These are phyloP conservation scores for Micromussa lordhowensis DNA, from an alignment of 92 coral and sea anemone species.

Conservation along the genomic window DNA sequence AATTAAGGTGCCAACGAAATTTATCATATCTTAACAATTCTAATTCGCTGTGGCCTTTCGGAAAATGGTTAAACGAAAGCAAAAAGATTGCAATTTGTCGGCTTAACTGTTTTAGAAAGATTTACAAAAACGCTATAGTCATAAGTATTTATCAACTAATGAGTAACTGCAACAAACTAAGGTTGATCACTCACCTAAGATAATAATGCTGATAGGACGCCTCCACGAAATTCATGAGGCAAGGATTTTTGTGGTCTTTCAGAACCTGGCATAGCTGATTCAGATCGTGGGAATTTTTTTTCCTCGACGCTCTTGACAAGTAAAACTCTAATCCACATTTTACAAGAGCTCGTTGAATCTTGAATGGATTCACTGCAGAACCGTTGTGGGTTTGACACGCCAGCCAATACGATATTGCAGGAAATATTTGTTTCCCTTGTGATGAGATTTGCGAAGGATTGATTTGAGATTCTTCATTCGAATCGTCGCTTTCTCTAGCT, in stretches of 20 bases:
- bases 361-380: background rate
- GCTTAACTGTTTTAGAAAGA: no score
- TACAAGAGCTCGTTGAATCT: slow-evolving; percentile 1
- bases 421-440: background rate
- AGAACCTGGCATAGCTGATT: slow-evolving; percentile 6
- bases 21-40: no score
- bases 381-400: background rate
- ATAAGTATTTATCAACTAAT: no score
- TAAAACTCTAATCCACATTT: background rate
- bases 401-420: no score
- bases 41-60: no score
- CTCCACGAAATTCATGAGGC: background rate
- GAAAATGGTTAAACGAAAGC: no score
- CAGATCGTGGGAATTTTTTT: background rate
- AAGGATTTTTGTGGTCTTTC: slow-evolving; percentile 1
- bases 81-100: no score
- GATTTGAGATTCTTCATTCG: background rate
- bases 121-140: no score
- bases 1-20: no score
- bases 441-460: background rate
- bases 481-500: background rate
- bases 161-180: background rate
- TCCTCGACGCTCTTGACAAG: background rate
- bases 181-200: background rate
- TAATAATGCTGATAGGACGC: slow-evolving; percentile 4